phyloP scores from a whole-genome alignment of 2,888 invertebrate species.

The Sarcophaga subvicina region DNA sequence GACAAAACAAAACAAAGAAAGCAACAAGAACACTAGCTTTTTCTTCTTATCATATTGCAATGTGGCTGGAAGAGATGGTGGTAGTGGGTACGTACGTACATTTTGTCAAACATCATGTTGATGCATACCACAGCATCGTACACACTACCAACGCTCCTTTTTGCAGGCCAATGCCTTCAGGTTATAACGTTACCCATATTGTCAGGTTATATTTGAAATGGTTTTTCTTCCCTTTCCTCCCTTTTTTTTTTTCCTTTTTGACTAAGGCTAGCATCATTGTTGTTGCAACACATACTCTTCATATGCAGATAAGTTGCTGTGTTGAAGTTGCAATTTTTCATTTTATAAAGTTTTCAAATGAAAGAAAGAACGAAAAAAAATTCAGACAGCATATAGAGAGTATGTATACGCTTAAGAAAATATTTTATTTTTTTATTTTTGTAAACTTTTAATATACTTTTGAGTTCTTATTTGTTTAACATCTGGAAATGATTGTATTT shows the following conservation, averaged over 20 bases:
- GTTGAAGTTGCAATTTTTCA: slow-evolving; percentile 54
- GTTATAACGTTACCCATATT: slow-evolving; percentile 57
- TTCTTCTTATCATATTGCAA: slow-evolving; percentile 24
- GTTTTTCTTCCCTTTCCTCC: not conserved
- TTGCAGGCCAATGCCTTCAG: slow-evolving; percentile 48
- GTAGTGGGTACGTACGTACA: not conserved
- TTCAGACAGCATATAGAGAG: too few relatives aligned
- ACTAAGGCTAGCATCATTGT: not conserved
- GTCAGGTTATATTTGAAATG: slow-evolving; percentile 54
- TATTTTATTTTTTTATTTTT: not conserved
- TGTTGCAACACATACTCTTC: not conserved
- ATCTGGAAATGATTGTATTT: slow-evolving; percentile 60
- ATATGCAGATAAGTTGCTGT: slow-evolving; percentile 41
- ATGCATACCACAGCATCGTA: slow-evolving; percentile 9
- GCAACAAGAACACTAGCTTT: slow-evolving; percentile 5
- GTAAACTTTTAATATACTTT: slow-evolving; percentile 21
- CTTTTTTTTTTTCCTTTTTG: too few relatives aligned
- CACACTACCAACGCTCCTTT: slow-evolving; percentile 12
- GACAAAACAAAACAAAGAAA: not conserved
- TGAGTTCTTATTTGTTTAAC: slow-evolving; percentile 66
- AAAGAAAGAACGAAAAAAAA: slow-evolving; percentile 2
- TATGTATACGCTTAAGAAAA: too few relatives aligned
- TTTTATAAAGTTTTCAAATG: slow-evolving; percentile 11
- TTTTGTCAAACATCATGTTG: slow-evolving; percentile 56
- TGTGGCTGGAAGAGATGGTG: not conserved